A percentile compares a stretch with the other conserved stretches of the same genome.
phyloP scores from a whole-genome alignment of 2,888 invertebrate species.

The Nomada hirtipes region DNA sequence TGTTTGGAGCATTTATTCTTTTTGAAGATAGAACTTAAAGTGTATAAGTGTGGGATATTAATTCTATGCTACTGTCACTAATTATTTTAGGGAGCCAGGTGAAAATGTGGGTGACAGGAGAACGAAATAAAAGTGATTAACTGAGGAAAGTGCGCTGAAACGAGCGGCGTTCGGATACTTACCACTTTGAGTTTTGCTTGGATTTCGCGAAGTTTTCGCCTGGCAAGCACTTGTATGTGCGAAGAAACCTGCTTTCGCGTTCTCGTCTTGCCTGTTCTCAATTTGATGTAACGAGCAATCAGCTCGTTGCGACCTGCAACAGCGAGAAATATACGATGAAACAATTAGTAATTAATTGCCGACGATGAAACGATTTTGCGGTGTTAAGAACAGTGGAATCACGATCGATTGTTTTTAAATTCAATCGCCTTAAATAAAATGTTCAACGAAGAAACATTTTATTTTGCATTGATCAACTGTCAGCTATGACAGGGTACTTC shows the following conservation, averaged over 20 bases:
- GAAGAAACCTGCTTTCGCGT: constrained; percentile 99
- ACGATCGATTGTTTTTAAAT: too few relatives aligned
- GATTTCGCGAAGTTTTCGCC: constrained; percentile 98
- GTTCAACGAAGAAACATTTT: too few relatives aligned
- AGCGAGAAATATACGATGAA: constrained; percentile 34
- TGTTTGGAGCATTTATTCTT: too few relatives aligned
- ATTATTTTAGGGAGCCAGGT: neutral
- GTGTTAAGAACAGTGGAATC: neutral
- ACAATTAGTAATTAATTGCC: neutral
- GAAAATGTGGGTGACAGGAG: neutral
- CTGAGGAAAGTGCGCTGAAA: constrained; percentile 65
- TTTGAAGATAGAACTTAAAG: too few relatives aligned
- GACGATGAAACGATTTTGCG: neutral
- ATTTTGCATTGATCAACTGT: too few relatives aligned
- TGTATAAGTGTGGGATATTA: too few relatives aligned
- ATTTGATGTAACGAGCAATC: constrained; percentile 99
- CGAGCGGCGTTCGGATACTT: constrained; percentile 84
- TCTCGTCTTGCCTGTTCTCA: constrained; percentile 99
- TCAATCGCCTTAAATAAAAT: too few relatives aligned
- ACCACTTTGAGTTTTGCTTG: constrained; percentile 99
- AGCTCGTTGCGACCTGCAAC: constrained; percentile 99
- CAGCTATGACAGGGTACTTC: too few relatives aligned
- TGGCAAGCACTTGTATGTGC: constrained; percentile 99
- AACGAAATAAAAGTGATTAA: neutral
- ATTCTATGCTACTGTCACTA: neutral